These are phyloP conservation scores for Pristionchus japonicus DNA, from an alignment of 2,888 invertebrate species.

Conservation along the genomic window DNA sequence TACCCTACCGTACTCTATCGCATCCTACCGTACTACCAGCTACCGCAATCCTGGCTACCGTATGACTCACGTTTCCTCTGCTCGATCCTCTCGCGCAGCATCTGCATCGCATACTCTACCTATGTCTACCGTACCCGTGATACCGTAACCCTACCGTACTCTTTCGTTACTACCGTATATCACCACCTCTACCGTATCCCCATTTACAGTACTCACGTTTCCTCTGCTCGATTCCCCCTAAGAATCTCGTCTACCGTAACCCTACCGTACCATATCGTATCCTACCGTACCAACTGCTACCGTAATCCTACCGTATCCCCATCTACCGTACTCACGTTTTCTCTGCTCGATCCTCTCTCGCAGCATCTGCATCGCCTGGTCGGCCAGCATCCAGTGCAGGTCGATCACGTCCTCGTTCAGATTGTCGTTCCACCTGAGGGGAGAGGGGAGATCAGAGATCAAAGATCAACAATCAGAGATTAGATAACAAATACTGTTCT, in stretches of 20 bases:
- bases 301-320: not conserved
- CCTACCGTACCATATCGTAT: not conserved
- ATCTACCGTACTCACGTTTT: not conserved
- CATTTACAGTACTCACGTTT: not conserved
- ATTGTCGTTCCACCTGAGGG: conserved; percentile 24
- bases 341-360: not conserved
- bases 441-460: conserved; percentile 13
- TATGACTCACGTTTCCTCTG: not conserved
- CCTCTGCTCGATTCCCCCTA: not conserved
- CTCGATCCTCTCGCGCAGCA: not conserved
- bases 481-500: too few relatives aligned
- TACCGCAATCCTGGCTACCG: not conserved
- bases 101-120: not conserved
- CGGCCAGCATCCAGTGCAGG: not conserved
- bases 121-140: not conserved
- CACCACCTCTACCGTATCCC: not conserved
- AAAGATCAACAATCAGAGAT: not conserved
- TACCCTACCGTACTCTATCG: not conserved
- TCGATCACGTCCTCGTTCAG: conserved; percentile 12
- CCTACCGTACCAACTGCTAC: not conserved
- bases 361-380: conserved; percentile 16
- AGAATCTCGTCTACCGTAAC: not conserved
- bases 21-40: not conserved
- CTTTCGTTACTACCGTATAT: not conserved
- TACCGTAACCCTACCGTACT: not conserved